These are phyloP conservation scores for Diachrysia chrysitis DNA, from an alignment of 2,888 invertebrate genomes.

Conservation along the genomic window DNA sequence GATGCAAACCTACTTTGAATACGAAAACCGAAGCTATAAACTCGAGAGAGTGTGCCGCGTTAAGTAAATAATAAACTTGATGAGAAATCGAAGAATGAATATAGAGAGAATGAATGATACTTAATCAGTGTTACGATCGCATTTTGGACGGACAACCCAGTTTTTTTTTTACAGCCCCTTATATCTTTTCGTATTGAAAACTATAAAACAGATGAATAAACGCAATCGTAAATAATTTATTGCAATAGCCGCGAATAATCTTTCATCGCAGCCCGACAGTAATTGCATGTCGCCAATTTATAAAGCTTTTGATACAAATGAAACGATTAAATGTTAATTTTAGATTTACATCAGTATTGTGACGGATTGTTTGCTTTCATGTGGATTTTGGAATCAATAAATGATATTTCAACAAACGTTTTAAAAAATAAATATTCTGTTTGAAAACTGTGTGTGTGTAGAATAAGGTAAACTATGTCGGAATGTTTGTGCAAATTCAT, in stretches of 20 bases:
- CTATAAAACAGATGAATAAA: conserved; percentile 44
- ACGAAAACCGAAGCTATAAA: neutral
- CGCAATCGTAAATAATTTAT: conserved; percentile 50
- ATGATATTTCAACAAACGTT: neutral
- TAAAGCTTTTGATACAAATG: conserved; percentile 36
- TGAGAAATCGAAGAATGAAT: conserved; percentile 21
- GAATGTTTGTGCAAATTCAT: conserved; percentile 10
- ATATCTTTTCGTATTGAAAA: conserved; percentile 21
- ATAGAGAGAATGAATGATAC: neutral
- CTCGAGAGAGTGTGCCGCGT: neutral
- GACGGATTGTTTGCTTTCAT: conserved; percentile 23
- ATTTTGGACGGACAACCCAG: neutral
- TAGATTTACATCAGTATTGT: conserved; percentile 28
- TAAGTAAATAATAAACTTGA: conserved; percentile 4
- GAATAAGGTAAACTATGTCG: conserved; percentile 8
- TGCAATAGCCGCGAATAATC: conserved; percentile 38
- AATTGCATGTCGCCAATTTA: conserved; percentile 48
- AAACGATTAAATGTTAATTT: conserved; percentile 42
- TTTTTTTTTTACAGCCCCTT: conserved; percentile 12
- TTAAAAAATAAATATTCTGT: neutral
- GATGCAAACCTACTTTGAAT: neutral
- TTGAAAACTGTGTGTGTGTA: neutral
- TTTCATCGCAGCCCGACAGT: conserved; percentile 40
- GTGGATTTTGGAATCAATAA: neutral
- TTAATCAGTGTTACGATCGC: conserved; percentile 29